These are phyloP conservation scores for Odontamblyopus lacepedii DNA, from an alignment of 2,797 vertebrate species.

Conservation along the genomic window DNA sequence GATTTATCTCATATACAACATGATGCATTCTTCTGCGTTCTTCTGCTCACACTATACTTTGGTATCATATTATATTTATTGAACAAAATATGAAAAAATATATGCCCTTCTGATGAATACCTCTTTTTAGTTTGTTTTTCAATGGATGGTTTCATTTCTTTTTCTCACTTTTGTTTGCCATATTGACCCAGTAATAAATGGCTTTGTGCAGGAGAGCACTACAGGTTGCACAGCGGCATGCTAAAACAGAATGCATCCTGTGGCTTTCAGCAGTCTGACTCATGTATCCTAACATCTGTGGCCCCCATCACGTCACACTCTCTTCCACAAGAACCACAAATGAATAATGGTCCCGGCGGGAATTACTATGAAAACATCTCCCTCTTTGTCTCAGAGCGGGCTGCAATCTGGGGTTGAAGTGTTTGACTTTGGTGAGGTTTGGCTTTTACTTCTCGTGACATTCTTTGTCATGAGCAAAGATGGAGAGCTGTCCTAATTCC, in stretches of 20 bases:
- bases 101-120: no score
- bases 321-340: conserved; percentile 35
- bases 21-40: no score
- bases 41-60: no score
- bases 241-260: conserved; percentile 49
- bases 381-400: conserved; percentile 42
- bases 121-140: no score
- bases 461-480: conserved; percentile 14
- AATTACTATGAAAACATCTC: conserved; percentile 56
- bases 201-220: conserved; percentile 11
- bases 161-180: conserved; percentile 7
- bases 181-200: conserved; percentile 20
- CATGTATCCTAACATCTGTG: conserved; percentile 50
- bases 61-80: no score
- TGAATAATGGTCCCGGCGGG: conserved; percentile 50
- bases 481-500: conserved; percentile 19
- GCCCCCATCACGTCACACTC: conserved; percentile 44
- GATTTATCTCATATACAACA: background rate
- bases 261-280: conserved; percentile 47
- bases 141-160: conserved; percentile 5
- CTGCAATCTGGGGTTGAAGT: conserved; percentile 31
- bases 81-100: no score
- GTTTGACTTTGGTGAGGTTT: conserved; percentile 19
- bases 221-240: conserved; percentile 6
- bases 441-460: conserved; percentile 20